Percentiles rank a stretch among this genome's conserved stretches.
Evolutionary conservation across 2,888 invertebrate genomes (phyloP).

Genomic region (Aphodius granarius): DNA sequence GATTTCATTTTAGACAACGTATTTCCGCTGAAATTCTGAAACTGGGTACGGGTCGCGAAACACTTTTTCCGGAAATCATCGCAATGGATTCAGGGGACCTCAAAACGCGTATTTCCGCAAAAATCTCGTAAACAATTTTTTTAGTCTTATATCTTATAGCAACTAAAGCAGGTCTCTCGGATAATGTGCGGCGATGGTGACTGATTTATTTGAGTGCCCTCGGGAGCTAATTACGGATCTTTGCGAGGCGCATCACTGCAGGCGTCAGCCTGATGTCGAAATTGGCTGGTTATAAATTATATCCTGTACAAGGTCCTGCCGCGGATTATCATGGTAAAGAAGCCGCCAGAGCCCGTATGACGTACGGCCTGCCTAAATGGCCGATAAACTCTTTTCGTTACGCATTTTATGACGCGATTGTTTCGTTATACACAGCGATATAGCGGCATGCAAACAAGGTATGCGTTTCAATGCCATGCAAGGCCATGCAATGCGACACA

Average conservation of each 20-base stretch:
- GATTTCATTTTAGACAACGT: too few species aligned
- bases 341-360: background rate
- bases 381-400: background rate
- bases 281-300: background rate
- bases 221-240: background rate
- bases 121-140: too few species aligned
- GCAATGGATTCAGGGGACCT: too few species aligned
- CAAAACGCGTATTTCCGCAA: too few species aligned
- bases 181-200: background rate
- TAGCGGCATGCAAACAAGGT: background rate
- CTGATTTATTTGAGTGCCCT: background rate
- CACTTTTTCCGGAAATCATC: too few species aligned
- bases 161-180: too few species aligned
- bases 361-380: background rate
- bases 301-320: background rate
- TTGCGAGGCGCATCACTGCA: background rate
- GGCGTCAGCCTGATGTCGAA: background rate
- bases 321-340: background rate
- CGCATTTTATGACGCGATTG: background rate
- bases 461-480: too few species aligned
- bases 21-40: too few species aligned
- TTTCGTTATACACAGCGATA: background rate
- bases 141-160: too few species aligned
- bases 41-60: too few species aligned
- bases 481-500: too few species aligned